Base-by-base conservation (phyloP, 2,888 invertebrate species). In the Drosophila multiciliata region DNA sequence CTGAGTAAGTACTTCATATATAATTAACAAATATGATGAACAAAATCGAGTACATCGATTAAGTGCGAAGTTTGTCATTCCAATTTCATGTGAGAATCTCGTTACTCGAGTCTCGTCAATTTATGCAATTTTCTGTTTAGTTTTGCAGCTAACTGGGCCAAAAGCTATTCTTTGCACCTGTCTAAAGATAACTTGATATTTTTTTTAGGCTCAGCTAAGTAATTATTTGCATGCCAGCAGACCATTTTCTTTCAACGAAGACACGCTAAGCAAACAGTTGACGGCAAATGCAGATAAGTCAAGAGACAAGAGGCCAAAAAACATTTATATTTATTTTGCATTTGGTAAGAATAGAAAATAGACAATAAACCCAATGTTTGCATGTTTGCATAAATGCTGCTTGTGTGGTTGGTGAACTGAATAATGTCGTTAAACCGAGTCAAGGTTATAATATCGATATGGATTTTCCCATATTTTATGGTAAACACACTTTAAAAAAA, bases 141-240 rank as follows among this genome's bases (percentile, higher is more conserved):
- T 45, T 45, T 45, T 40, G 20, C 35, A 26, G 48, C 62, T 66
- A 77, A 73, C 33, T 78, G 64, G 78, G 78, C 35, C 70, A 77
- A 60, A 62, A 49, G 58, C 29, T n/a, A 4, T 32, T 3, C 38
- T 20, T 12, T 33, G 50, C 82, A 83, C 66, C 86, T 88, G 83
- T 82, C 82, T 53, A 83, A 86, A 82, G 75, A 75, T 75, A 70
- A 61, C 58, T 73, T 67, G 23, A 5, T 29, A 2, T 68, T 69
- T 66, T 9, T 55, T 38, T 55, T 49, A 33, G 55, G 45, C 70
- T 69, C 72, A 73, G 75, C 75, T 86, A 80, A 61, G 36, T 73
- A 73, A 84, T 80, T 80, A 80, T 80, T 80, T 78, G 75, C 66
- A 61, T 55, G 50, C 42, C 49, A 33, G 53, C 64, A 70, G 40